Conservation (phyloP, 2,113 vertebrate species). For the Chaetops frenatus region DNA sequence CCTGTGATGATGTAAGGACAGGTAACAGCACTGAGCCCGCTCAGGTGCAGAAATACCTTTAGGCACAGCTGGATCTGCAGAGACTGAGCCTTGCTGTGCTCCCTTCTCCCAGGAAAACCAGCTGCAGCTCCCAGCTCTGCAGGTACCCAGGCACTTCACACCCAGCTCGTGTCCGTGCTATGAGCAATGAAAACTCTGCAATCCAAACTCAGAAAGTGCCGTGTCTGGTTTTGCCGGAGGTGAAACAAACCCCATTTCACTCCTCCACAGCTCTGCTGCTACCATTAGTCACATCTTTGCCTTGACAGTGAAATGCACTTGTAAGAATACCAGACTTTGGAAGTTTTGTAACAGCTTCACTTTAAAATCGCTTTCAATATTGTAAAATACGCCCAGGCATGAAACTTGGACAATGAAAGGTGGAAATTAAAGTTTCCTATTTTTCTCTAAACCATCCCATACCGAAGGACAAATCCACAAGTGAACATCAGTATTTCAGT, state of each 20-base stretch:
- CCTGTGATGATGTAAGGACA: background rate
- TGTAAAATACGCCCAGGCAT: background rate
- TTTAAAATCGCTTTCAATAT: background rate
- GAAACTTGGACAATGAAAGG: rapidly evolving
- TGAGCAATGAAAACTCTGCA: background rate
- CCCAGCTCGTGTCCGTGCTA: rapidly evolving
- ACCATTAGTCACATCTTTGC: background rate
- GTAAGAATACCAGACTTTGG: background rate
- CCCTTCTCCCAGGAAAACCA: background rate
- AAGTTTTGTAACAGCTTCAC: background rate
- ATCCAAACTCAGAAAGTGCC: background rate
- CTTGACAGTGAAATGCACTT: background rate
- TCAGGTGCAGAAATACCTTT: background rate
- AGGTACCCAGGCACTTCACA: background rate
- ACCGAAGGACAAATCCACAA: background rate
- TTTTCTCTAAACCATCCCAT: background rate
- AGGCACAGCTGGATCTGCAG: background rate
- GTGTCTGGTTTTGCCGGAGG: background rate
- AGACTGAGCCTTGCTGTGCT: background rate
- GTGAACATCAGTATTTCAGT: background rate
- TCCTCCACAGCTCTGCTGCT: background rate
- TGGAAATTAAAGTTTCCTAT: background rate
- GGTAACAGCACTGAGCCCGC: background rate
- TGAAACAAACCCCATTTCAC: background rate
- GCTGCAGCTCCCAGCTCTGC: background rate